Base-by-base conservation (phyloP, 2,888 invertebrate species). In the Nomada goodeniana region DNA sequence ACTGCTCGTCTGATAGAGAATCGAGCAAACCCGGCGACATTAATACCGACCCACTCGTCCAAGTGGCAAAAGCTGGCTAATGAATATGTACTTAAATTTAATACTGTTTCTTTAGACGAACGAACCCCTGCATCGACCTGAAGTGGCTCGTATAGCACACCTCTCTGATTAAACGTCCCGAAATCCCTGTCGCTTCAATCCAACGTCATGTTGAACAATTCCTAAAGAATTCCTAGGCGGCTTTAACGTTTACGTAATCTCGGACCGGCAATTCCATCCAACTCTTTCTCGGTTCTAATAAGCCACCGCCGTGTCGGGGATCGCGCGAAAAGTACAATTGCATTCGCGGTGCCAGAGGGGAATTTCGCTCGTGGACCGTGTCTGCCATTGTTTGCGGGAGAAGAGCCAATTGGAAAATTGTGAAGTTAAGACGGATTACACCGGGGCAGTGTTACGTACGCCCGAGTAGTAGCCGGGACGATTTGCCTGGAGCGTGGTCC, bases 341-440 rank as follows among this genome's bases (percentile, higher is more conserved):
- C 47, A 47, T 52, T 4, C 5, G 13, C 36, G 42, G 60, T 26
- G 29, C 57, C 57, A 50, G 26, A n/a, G 36, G 36, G 52, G 23
- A 70, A 47, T 57, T 74, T 50, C 70, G 73, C 77, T 75, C 52
- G 61, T 63, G 64, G 47, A n/a, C 18, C 9, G 13, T 20, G 70
- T 53, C 59, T 55, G 47, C 44, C 61, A 76, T 86, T 84, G 84
- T 80, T 70, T 44, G 75, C 52, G 82, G 78, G 81, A 83, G 72
- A 73, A 81, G 82, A 69, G 80, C 81, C 88, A 84, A 86, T 88
- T 76, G 83, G 86, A 88, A 86, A 84, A 86, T 88, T 84, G 36
- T 36, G 82, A 86, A 84, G 88, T 86, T 88, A 88, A 86, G 84
- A 82, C 80, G 86, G 15, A 88, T 86, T 86, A 88, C 84, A 86